A percentile compares a stretch with the other conserved stretches of the same genome.
Conservation (phyloP, 2,797 vertebrate species). For the Telmatherina bonti region DNA sequence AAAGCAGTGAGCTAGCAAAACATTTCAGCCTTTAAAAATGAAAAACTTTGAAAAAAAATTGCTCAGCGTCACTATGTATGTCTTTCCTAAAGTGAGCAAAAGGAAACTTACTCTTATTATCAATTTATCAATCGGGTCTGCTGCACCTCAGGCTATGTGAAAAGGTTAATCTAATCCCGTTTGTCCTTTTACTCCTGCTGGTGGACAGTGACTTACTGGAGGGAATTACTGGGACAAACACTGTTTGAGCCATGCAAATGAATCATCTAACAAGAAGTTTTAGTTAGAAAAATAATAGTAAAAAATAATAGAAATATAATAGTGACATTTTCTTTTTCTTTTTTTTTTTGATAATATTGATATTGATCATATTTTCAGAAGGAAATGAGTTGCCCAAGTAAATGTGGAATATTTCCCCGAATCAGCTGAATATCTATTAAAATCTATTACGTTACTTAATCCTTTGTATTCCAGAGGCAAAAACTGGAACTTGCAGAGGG, state of each 20-base stretch:
- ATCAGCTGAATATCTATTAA: no score
- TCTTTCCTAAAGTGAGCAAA: background rate
- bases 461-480: no score
- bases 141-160: conserved; percentile 11
- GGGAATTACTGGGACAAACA: background rate
- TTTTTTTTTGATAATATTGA: no score
- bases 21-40: background rate
- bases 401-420: no score
- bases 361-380: no score
- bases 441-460: no score
- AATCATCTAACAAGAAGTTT: background rate
- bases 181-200: conserved; percentile 13
- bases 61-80: background rate
- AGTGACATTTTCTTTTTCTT: background rate
- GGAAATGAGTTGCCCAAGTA: no score
- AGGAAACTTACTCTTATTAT: conserved; percentile 6
- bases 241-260: conserved; percentile 4
- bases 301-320: no score
- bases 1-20: background rate
- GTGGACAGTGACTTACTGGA: background rate
- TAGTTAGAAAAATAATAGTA: background rate
- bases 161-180: conserved; percentile 21
- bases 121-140: background rate
- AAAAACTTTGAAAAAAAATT: conserved; percentile 2
- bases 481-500: no score